A percentile compares a stretch with the other conserved stretches of the same genome.
These are phyloP conservation scores for Eurypyga helias DNA, from an alignment of 2,113 vertebrate genomes.

Conservation along the genomic window DNA sequence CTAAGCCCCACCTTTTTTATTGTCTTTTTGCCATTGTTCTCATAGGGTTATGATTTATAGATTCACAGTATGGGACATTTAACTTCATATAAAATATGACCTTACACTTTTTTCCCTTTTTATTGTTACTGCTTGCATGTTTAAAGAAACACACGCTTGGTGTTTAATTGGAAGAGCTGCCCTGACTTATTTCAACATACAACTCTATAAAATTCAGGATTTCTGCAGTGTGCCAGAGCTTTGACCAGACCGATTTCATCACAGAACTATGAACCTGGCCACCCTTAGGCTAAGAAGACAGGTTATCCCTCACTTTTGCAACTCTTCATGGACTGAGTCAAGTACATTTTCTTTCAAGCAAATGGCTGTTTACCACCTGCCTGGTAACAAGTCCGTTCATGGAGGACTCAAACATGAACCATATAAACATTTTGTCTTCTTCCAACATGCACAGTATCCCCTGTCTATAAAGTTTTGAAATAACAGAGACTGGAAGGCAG, in stretches of 20 bases:
- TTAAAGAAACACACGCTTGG: fast-evolving
- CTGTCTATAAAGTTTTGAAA: neutral
- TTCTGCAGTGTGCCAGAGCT: neutral
- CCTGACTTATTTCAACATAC: neutral
- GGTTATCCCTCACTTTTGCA: neutral
- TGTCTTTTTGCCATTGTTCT: neutral
- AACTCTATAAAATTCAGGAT: neutral
- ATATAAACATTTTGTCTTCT: neutral
- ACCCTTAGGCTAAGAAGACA: neutral
- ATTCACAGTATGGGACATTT: fast-evolving
- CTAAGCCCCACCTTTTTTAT: neutral
- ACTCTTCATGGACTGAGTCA: neutral
- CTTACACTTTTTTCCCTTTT: neutral
- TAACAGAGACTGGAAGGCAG: neutral
- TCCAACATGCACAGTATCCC: neutral
- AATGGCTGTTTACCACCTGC: neutral
- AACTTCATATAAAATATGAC: neutral
- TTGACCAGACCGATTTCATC: neutral
- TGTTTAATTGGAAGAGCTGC: neutral
- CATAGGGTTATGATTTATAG: neutral
- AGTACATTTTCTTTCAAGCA: neutral
- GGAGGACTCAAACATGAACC: neutral
- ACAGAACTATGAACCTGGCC: neutral
- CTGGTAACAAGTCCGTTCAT: neutral
- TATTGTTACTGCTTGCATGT: neutral